Conservation (phyloP, 2,888 invertebrate species). For the Phortica magna region DNA sequence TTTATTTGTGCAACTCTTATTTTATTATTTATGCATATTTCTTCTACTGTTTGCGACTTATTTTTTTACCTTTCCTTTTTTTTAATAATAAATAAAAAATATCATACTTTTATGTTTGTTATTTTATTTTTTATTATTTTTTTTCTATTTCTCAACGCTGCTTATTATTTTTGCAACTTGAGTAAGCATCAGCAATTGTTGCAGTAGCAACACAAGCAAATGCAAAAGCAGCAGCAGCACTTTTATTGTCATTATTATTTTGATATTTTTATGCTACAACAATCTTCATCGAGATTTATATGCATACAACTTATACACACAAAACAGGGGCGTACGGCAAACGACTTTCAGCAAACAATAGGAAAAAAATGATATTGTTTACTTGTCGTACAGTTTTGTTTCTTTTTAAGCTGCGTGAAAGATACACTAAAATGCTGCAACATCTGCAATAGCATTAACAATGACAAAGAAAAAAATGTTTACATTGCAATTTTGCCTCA, state of each 20-base stretch:
- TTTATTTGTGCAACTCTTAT: slow-evolving; percentile 33
- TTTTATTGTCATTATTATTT: slow-evolving; percentile 72
- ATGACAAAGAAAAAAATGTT: slow-evolving; percentile 58
- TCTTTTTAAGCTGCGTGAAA: background rate
- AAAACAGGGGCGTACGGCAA: too few species aligned
- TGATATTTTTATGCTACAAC: slow-evolving; percentile 50
- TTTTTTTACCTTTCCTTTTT: slow-evolving; percentile 37
- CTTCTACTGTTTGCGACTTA: slow-evolving; percentile 4
- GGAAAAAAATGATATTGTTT: background rate
- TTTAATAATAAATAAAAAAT: slow-evolving; percentile 12
- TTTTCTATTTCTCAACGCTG: slow-evolving; percentile 23
- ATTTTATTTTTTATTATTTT: slow-evolving; percentile 23
- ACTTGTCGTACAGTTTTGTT: background rate
- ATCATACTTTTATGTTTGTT: slow-evolving; percentile 30
- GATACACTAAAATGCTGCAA: background rate
- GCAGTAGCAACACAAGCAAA: too few species aligned
- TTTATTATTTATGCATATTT: slow-evolving; percentile 19
- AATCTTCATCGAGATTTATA: slow-evolving; percentile 56
- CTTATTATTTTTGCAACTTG: slow-evolving; percentile 9
- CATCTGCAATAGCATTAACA: slow-evolving; percentile 56
- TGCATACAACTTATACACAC: slow-evolving; percentile 64
- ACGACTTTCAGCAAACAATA: too few species aligned
- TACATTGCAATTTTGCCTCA: slow-evolving; percentile 63
- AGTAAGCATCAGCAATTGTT: background rate
- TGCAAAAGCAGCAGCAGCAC: slow-evolving; percentile 31